phyloP scores from a whole-genome alignment of 1,140 invertebrate genomes.

The Venturia canescens region DNA sequence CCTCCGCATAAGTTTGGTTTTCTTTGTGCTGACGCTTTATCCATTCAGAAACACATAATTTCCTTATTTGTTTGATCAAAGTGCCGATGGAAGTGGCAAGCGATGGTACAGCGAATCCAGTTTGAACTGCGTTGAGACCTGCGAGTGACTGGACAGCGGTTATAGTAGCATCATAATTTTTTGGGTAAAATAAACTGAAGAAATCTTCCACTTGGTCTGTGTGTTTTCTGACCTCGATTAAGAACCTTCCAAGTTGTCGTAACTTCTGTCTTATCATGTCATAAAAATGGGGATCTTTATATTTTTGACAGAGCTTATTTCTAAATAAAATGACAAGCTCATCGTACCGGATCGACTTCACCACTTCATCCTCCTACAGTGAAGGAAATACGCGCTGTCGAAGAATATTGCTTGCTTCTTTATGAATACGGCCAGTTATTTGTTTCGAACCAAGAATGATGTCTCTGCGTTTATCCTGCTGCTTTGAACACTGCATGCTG shows the following conservation, averaged over 20 bases:
- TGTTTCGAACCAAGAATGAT: constrained; percentile 8
- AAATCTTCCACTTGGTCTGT: constrained; percentile 18
- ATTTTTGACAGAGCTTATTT: too few relatives aligned
- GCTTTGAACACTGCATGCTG: not conserved
- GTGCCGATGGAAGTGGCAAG: constrained; percentile 37
- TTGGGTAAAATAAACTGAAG: constrained; percentile 26
- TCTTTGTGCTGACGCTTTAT: constrained; percentile 46
- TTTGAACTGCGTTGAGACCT: constrained; percentile 2
- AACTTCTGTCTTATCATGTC: constrained; percentile 33
- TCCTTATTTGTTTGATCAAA: constrained; percentile 46
- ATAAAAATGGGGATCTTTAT: too few relatives aligned
- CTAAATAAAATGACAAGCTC: too few relatives aligned
- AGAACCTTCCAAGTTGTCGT: constrained; percentile 35
- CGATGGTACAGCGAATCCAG: constrained; percentile 30
- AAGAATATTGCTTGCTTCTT: constrained; percentile 23
- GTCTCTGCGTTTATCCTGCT: not conserved
- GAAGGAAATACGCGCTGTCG: not conserved
- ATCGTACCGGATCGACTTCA: too few relatives aligned
- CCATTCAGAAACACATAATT: constrained; percentile 42
- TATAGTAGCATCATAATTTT: too few relatives aligned
- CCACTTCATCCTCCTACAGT: too few relatives aligned
- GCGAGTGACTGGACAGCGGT: constrained; percentile 24
- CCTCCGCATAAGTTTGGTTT: constrained; percentile 44
- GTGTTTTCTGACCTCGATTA: constrained; percentile 21
- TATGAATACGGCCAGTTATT: constrained; percentile 26